A percentile compares a stretch with the other conserved stretches of the same genome.
Conservation (phyloP, 2,113 vertebrate species). For the Eurystomus gularis region DNA sequence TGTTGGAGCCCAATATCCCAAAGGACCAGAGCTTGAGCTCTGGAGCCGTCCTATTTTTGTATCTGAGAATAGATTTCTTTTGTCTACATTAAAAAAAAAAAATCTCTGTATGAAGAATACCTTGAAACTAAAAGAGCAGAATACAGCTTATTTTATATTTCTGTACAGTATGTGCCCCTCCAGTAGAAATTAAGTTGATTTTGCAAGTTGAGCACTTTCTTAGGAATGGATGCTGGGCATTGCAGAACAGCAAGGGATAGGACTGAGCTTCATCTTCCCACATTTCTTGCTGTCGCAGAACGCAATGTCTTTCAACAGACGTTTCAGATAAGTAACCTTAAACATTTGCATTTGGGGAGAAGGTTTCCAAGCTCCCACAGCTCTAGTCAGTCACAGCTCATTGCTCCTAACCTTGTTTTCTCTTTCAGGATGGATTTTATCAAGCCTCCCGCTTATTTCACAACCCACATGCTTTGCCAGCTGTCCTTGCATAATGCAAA, state of each 20-base stretch:
- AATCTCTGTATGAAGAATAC: not conserved
- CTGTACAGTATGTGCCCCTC: not conserved
- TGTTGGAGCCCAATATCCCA: not conserved
- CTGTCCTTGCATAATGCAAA: slow-evolving; percentile 43
- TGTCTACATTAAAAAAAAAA: not conserved
- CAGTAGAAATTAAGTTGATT: not conserved
- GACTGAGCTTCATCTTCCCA: not conserved
- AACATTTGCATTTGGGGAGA: slow-evolving; percentile 13
- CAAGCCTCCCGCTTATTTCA: slow-evolving; percentile 38
- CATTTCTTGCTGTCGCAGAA: not conserved
- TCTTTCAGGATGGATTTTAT: slow-evolving; percentile 22
- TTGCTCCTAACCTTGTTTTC: slow-evolving; percentile 60
- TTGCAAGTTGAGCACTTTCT: not conserved
- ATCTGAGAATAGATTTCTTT: not conserved
- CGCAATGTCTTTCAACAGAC: not conserved
- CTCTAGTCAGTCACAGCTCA: slow-evolving; percentile 49
- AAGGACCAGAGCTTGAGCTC: not conserved
- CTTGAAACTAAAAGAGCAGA: not conserved
- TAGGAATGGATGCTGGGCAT: not conserved
- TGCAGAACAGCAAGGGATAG: not conserved
- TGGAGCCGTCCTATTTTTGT: not conserved
- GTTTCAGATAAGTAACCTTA: slow-evolving; percentile 17
- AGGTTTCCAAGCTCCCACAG: slow-evolving; percentile 40
- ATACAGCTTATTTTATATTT: not conserved
- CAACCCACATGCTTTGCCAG: slow-evolving; percentile 44